phyloP scores from a whole-genome alignment of 2,888 invertebrate species.

The Acanthacorydalis orientalis region DNA sequence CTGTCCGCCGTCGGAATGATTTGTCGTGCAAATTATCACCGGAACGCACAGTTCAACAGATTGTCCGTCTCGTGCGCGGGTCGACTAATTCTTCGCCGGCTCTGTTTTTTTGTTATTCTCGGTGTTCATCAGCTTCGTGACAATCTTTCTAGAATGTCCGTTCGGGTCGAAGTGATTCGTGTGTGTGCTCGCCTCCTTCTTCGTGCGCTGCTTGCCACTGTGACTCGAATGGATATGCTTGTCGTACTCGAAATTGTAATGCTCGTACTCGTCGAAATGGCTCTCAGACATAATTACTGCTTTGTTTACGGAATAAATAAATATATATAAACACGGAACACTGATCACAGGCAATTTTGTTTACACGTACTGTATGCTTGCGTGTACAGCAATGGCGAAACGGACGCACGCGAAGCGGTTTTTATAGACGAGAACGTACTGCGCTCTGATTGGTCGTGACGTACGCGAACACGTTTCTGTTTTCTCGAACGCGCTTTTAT shows the following conservation, averaged over 20 bases:
- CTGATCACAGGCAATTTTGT: too few relatives aligned
- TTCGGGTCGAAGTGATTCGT: slow-evolving; percentile 85
- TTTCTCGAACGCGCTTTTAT: not conserved
- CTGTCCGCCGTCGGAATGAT: not conserved
- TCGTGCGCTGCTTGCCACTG: slow-evolving; percentile 79
- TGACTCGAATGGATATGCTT: slow-evolving; percentile 75
- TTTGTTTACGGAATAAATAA: too few relatives aligned
- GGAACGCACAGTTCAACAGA: not conserved
- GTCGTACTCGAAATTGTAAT: slow-evolving; percentile 87
- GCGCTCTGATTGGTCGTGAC: not conserved
- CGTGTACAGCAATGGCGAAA: too few relatives aligned
- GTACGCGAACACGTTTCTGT: not conserved
- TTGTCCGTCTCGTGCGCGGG: not conserved
- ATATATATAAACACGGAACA: too few relatives aligned
- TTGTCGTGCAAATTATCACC: too few relatives aligned
- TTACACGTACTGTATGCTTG: too few relatives aligned
- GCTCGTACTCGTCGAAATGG: slow-evolving; percentile 82
- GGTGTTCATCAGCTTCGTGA: slow-evolving; percentile 69
- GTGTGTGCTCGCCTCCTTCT: slow-evolving; percentile 75
- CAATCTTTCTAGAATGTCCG: slow-evolving; percentile 85
- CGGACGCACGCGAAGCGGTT: too few relatives aligned
- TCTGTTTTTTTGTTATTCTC: slow-evolving; percentile 58
- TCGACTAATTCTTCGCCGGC: slow-evolving; percentile 15
- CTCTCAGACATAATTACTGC: slow-evolving; percentile 28
- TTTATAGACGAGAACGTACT: too few relatives aligned